Evolutionary conservation across 53 echinoderm and acorn worm genomes (phyloP), one percentile per base, ranked within the genome.

Genomic region (Antedon mediterranea): DNA sequence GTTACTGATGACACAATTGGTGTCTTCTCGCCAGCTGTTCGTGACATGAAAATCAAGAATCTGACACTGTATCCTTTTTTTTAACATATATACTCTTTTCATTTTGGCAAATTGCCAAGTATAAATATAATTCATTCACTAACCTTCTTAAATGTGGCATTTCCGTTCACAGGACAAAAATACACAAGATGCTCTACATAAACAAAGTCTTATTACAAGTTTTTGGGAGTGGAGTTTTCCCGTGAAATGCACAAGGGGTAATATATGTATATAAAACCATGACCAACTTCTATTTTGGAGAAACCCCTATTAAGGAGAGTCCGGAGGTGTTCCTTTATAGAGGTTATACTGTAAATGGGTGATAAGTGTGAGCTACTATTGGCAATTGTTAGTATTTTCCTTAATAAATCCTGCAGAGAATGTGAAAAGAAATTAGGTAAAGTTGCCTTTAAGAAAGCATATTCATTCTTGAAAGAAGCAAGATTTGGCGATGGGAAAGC

Each of bases 401-500:
- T 88, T 83, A 71, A 91, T n/a, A n/a, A n/a, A n/a, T n/a, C n/a
- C n/a, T n/a, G 34, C 92, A 95, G 97, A 80, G 97, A 95, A 86
- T 91, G 97, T 33, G 97, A 95, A 44, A 89, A 81, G 73, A 95
- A 92, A 78, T 83, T 95, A 77, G 97, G 97, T 28, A 89, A 83
- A 74, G 82, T 86, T 33, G 79, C 89, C 13, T 92, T 95, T 81
- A 77, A 89, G 82, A 89, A 80, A 31, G 92, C 97, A 1, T 88
- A 92, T 73, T 83, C 87, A 37, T 95, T 85, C 85, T 82, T 95
- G 72, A 95, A 95, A 82, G 82, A 89, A 20, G 97, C 92, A 14
- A 77, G 97, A 37, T 95, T 95, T 71, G 97, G 92, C 0, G 91
- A 87, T 43, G 85, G 77, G 3, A 88, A 83, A 0, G 79, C 89